Base-by-base conservation (phyloP, 2,888 invertebrate genomes). In the Zhuqinia jingwanae region DNA sequence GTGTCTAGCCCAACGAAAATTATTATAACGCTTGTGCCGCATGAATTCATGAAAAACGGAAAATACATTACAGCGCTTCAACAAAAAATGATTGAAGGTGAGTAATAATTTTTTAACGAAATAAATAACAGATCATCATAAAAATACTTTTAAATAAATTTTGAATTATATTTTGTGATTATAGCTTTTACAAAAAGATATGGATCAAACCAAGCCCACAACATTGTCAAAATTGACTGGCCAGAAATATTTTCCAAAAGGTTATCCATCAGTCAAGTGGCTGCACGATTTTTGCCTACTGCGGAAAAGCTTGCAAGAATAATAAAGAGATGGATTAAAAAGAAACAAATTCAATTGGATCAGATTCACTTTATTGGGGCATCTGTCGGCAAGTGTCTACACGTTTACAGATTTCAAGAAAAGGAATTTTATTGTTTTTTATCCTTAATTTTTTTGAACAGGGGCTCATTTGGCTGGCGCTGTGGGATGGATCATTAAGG, bases 301-400 rank as follows among this genome's bases (percentile, higher is more conserved):
- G 83, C 76, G 13, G 68, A 68, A 20, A 20, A 47, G 8, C 15
- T 84, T 11, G 63, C 83, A n/a, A 50, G 63, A 42, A 27, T 84
- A 15, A 15, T 84, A 25, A 3, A 30, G 20, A 56, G 56, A 11
- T 84, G 83, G 83, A 13, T 45, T n/a, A 65, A 10, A 25, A 76
- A 68, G 11, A 36, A 30, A 11, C 22, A 42, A 13, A 22, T 84
- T n/a, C 15, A 65, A 8, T 20, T 84, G 25, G 83, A 68, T 1
- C 3, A 65, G 56, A 10, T 68, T 22, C 83, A 84, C 25, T 65
- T 84, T 10, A 77, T 84, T 25, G 76, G 76, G n/a, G 25, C 56
- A 1, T 84, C 83, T 17, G 0, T 77, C 0, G 83, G 83, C 11
- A 36, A 36, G 36, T 36, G 3, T 36, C 8, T 36, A 6, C 36